phyloP scores from a whole-genome alignment of 2,113 vertebrate genomes.

The Epinephelus moara region DNA sequence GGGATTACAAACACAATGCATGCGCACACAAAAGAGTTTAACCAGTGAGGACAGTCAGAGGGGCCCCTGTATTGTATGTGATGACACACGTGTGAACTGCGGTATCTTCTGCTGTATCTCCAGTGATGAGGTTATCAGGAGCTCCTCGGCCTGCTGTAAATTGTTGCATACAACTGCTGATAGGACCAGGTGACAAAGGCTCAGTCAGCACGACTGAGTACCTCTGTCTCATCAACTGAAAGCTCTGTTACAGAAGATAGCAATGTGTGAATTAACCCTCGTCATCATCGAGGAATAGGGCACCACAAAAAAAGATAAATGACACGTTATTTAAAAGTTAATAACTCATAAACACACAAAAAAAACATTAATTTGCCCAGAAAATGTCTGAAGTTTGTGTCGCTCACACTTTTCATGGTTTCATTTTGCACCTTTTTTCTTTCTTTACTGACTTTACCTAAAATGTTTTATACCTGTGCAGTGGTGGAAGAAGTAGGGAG shows the following conservation, averaged over 20 bases:
- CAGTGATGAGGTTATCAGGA: slow-evolving; percentile 33
- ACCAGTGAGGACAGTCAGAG: no score
- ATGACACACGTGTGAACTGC: neutral
- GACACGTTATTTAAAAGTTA: neutral
- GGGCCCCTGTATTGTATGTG: neutral
- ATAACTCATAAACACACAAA: neutral
- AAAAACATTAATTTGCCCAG: no score
- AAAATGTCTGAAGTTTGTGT: no score
- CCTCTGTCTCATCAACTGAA: slow-evolving; percentile 15
- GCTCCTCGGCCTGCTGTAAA: neutral
- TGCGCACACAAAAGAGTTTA: no score
- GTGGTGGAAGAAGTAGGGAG: neutral
- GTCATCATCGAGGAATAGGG: neutral
- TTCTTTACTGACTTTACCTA: neutral
- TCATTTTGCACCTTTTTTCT: no score
- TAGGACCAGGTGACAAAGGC: neutral
- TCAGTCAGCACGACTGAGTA: neutral
- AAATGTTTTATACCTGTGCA: neutral
- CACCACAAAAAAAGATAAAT: neutral
- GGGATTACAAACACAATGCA: no score
- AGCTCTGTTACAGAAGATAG: neutral
- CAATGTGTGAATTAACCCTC: neutral
- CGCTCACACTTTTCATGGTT: no score
- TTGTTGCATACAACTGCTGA: slow-evolving; percentile 23
- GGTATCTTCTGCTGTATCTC: neutral